Conservation (phyloP, 2,113 vertebrate species). For the Bubo bubo region DNA sequence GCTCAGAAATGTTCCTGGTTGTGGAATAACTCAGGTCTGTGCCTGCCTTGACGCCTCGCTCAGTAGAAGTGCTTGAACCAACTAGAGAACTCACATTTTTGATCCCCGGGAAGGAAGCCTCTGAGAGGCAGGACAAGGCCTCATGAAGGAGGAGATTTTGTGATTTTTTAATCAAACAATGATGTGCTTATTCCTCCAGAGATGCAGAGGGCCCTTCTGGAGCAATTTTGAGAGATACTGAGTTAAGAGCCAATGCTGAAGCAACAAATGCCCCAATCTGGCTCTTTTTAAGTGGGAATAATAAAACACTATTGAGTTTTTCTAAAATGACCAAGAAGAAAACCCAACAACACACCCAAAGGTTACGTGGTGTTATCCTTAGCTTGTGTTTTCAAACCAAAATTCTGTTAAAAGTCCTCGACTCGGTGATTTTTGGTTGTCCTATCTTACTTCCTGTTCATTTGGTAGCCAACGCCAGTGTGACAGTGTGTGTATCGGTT, state of each 20-base stretch:
- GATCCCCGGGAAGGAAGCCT: neutral
- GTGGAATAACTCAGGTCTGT: neutral
- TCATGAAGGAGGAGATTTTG: accelerated
- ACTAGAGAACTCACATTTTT: neutral
- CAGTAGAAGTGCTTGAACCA: neutral
- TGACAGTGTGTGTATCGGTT: neutral
- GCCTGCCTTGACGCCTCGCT: neutral
- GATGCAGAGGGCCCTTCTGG: neutral
- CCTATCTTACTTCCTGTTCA: neutral
- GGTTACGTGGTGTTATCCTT: neutral
- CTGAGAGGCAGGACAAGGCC: neutral
- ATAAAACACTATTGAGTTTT: neutral
- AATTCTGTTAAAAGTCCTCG: neutral
- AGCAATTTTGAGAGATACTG: neutral
- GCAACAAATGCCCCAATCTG: neutral
- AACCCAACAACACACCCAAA: accelerated
- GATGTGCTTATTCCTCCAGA: neutral
- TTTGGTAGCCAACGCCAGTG: neutral
- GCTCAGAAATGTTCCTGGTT: neutral
- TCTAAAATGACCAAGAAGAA: neutral
- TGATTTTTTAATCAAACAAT: neutral
- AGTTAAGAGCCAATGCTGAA: neutral
- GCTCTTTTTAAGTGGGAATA: neutral
- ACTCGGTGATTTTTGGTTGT: neutral
- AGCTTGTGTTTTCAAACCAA: neutral